These are phyloP conservation scores for Coronaproctus castanopsis DNA, from an alignment of 2,888 invertebrate genomes.

Conservation along the genomic window DNA sequence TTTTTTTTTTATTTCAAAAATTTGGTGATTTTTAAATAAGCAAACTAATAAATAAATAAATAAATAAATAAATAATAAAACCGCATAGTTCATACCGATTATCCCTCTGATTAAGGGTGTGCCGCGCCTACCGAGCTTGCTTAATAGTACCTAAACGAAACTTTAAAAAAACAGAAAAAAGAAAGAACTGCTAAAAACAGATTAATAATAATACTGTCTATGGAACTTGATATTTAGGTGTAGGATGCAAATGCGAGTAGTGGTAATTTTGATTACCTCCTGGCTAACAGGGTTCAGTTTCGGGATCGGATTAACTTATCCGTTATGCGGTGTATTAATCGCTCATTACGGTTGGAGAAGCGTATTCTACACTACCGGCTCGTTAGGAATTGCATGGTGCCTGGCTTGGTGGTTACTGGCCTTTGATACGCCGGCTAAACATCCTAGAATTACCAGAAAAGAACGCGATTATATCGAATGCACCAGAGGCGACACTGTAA, in stretches of 20 bases:
- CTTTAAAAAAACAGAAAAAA: too few relatives aligned
- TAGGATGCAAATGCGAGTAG: conserved; percentile 12
- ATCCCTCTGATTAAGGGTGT: too few relatives aligned
- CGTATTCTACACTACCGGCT: conserved; percentile 48
- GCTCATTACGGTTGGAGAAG: conserved; percentile 44
- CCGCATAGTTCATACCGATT: too few relatives aligned
- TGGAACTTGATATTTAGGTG: conserved; percentile 11
- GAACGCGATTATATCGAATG: conserved; percentile 45
- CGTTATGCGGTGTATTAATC: conserved; percentile 46
- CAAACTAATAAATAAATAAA: too few relatives aligned
- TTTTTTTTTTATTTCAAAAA: too few relatives aligned
- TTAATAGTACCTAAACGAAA: too few relatives aligned
- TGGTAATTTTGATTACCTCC: conserved; percentile 17
- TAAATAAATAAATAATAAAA: too few relatives aligned
- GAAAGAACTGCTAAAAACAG: too few relatives aligned
- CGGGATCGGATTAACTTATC: conserved; percentile 49
- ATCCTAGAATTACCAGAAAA: conserved; percentile 42
- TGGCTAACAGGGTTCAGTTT: conserved; percentile 41
- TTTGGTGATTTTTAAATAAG: too few relatives aligned
- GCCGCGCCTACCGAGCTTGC: too few relatives aligned
- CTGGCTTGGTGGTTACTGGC: conserved; percentile 45
- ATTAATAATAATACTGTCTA: conserved; percentile 4
- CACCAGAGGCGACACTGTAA: conserved; percentile 33
- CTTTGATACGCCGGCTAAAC: conserved; percentile 42
- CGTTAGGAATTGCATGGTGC: conserved; percentile 42